Conservation (phyloP, 2,797 vertebrate genomes). For the Channallabes apus region DNA sequence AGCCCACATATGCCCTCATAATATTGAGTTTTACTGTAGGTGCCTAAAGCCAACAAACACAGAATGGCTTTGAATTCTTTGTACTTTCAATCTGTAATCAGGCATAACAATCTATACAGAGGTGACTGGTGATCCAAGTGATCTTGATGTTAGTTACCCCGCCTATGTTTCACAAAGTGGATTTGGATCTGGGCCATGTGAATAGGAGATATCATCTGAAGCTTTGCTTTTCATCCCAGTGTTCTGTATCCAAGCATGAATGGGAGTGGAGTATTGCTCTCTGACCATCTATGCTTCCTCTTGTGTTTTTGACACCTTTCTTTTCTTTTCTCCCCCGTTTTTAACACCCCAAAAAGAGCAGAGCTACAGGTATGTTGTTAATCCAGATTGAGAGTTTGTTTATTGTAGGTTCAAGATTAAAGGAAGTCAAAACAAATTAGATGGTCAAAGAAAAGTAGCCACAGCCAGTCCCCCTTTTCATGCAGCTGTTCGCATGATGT, state of each 20-base stretch:
- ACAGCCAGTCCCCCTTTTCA: constrained; percentile 57
- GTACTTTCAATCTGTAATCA: constrained; percentile 67
- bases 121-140: constrained; percentile 72
- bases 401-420: constrained; percentile 68
- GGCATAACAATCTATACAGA: constrained; percentile 64
- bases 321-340: constrained; percentile 41
- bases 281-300: constrained; percentile 58
- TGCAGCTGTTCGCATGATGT: constrained; percentile 56
- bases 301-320: constrained; percentile 28
- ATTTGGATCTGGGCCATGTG: constrained; percentile 56
- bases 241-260: constrained; percentile 40
- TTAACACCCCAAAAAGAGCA: constrained; percentile 10
- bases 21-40: constrained; percentile 65
- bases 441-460: constrained; percentile 59
- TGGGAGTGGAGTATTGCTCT: constrained; percentile 57
- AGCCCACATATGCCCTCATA: constrained; percentile 70
- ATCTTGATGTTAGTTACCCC: constrained; percentile 63
- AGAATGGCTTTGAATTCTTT: constrained; percentile 67
- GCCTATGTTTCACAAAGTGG: constrained; percentile 57
- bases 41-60: constrained; percentile 72
- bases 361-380: constrained; percentile 58
- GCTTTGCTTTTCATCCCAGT: constrained; percentile 54
- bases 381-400: constrained; percentile 57
- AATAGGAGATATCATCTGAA: constrained; percentile 54
- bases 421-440: constrained; percentile 73